Conservation (phyloP, 2,888 invertebrate species). For the Cremastobaeus sp. region DNA sequence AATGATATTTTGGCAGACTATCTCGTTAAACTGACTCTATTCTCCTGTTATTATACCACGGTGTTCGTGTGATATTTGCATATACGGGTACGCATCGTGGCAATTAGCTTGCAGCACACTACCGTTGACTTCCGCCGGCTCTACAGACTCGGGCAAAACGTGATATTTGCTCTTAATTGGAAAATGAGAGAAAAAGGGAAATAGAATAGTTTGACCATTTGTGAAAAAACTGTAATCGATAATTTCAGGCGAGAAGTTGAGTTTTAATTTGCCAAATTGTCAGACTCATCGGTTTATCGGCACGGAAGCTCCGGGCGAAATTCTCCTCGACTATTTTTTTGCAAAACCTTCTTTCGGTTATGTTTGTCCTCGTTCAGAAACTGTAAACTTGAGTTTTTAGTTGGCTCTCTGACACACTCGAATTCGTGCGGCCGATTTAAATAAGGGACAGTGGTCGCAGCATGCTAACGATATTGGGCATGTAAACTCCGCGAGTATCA, state of each 20-base stretch:
- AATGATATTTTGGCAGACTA: constrained; percentile 51
- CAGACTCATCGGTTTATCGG: too few relatives aligned
- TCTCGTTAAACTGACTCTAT: constrained; percentile 52
- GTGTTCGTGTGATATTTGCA: constrained; percentile 64
- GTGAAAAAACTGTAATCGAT: too few relatives aligned
- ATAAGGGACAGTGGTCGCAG: constrained; percentile 64
- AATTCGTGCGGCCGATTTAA: constrained; percentile 63
- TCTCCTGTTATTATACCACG: constrained; percentile 61
- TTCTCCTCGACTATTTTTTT: too few relatives aligned
- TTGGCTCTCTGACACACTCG: constrained; percentile 57
- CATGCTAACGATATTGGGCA: constrained; percentile 69
- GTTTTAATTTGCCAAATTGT: too few relatives aligned
- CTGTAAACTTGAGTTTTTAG: constrained; percentile 60
- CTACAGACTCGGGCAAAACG: constrained; percentile 56
- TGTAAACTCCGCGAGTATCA: constrained; percentile 66
- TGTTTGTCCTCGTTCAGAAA: constrained; percentile 50
- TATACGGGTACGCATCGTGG: constrained; percentile 60
- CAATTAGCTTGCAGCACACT: constrained; percentile 56
- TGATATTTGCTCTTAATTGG: constrained; percentile 63
- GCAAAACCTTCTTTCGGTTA: too few relatives aligned
- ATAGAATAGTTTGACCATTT: too few relatives aligned
- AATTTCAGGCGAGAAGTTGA: too few relatives aligned
- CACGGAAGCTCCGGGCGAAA: too few relatives aligned
- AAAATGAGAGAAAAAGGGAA: constrained; percentile 33
- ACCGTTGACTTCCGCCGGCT: constrained; percentile 54